Evolutionary conservation across 1,140 invertebrate species (phyloP), one percentile per base, ranked within the genome.

Genomic region (Cecropterus lyciades): DNA sequence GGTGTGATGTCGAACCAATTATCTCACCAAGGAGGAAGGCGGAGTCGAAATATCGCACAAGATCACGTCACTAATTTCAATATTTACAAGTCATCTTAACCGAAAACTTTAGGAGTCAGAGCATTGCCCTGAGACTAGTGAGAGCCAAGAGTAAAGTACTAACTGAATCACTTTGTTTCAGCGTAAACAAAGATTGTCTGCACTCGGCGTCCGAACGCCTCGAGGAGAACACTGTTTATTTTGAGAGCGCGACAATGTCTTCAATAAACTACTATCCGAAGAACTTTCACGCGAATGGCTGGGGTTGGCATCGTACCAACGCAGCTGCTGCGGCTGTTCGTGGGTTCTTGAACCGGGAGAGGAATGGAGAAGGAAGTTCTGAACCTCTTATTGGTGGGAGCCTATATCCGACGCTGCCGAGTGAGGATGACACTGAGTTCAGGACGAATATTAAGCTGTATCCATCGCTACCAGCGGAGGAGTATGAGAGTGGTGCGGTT

Each of bases 271-370:
- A 86, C 43, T 91, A 89, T 55, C 89, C 89, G 69, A 91, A 89
- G 67, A 91, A 91, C 63, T 89, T 89, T 43, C 83, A 77, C 33
- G 87, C 89, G 42, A 89, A 89, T 33, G 89, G 89, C 2, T 91
- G 85, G 84, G 89, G 89, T 14, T 91, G 89, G 89, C 89, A 91
- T 65, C 70, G 87, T 9, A 51, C 59, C 2, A 73, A 69, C 5
- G 85, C 63, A n/a, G 76, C 82, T 13, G 72, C 86, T 0, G 57
- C 73, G 2, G 86, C 87, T 14, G 85, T 89, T 0, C 67, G 73
- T 5, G 87, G 89, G 1, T 91, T 91, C 59, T 69, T 91, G 68
- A 79, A 72, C 13, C 63, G 69, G 2, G 89, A 87, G 65, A 65
- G 85, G 10, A 70, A 68, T n/a, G 86, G 82, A 0, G 75, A 77